phyloP scores from a whole-genome alignment of 2,113 vertebrate genomes.

The Sturnira hondurensis region DNA sequence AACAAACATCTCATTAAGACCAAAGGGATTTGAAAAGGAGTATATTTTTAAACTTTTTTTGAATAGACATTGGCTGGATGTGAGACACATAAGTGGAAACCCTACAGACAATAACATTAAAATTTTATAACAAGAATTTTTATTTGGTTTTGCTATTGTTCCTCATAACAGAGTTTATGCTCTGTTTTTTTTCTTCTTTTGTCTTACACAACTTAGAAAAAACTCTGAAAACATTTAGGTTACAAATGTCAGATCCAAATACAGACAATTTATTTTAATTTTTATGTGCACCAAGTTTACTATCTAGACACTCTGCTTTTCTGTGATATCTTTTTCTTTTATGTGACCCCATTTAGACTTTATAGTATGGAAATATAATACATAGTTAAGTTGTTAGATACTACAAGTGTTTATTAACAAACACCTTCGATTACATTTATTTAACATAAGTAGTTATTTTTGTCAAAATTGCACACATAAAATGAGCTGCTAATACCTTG shows the following conservation, averaged over 20 bases:
- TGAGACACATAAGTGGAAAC: neutral
- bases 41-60: neutral
- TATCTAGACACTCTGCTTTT: neutral
- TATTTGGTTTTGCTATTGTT: neutral
- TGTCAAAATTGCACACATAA: neutral
- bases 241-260: constrained; percentile 22
- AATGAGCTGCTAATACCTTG: neutral
- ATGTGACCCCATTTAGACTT: neutral
- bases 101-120: constrained; percentile 15
- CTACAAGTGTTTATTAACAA: neutral
- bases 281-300: neutral
- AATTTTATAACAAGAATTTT: constrained; percentile 36
- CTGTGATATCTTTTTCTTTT: neutral
- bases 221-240: neutral
- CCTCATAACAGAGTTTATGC: neutral
- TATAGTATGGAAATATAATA: neutral
- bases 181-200: constrained; percentile 37
- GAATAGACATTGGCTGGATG: neutral
- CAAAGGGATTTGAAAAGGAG: constrained; percentile 19
- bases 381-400: neutral
- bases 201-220: neutral
- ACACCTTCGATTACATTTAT: neutral
- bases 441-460: neutral
- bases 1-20: constrained; percentile 31
- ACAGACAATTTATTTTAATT: neutral